phyloP scores from a whole-genome alignment of 2,113 vertebrate genomes.

The Sialia sialis region DNA sequence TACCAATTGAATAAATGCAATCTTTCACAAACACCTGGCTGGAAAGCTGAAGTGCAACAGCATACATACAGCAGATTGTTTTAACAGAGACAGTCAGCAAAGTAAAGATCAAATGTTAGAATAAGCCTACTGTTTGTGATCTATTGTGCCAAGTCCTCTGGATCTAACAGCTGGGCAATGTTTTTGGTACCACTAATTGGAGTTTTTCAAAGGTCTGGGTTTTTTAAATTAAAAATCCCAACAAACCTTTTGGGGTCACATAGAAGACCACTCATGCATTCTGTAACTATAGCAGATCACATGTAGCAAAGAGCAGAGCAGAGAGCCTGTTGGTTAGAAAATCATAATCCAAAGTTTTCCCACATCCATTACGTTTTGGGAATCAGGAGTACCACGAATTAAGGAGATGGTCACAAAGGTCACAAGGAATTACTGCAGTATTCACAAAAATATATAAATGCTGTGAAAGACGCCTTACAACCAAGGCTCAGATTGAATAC shows the following conservation, averaged over 20 bases:
- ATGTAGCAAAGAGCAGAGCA: not conserved
- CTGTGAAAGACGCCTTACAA: not conserved
- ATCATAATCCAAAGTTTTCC: not conserved
- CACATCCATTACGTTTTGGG: not conserved
- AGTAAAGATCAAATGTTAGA: not conserved
- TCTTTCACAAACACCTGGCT: not conserved
- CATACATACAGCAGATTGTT: not conserved
- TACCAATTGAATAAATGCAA: not conserved
- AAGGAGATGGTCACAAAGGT: not conserved
- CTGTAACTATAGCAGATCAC: not conserved
- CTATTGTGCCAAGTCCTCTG: not conserved
- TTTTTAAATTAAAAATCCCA: not conserved
- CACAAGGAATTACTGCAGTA: not conserved
- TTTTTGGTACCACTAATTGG: not conserved
- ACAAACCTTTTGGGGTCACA: not conserved
- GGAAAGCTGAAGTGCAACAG: not conserved
- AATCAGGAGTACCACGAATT: not conserved
- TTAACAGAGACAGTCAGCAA: not conserved
- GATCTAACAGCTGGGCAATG: not conserved
- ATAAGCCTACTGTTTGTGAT: not conserved
- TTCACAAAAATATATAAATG: not conserved
- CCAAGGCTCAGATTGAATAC: not conserved
- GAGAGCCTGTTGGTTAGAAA: not conserved
- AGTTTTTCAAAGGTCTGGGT: not conserved
- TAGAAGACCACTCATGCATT: not conserved